These are phyloP conservation scores for Cheilinus undulatus DNA, from an alignment of 2,113 vertebrate genomes.

Conservation along the genomic window DNA sequence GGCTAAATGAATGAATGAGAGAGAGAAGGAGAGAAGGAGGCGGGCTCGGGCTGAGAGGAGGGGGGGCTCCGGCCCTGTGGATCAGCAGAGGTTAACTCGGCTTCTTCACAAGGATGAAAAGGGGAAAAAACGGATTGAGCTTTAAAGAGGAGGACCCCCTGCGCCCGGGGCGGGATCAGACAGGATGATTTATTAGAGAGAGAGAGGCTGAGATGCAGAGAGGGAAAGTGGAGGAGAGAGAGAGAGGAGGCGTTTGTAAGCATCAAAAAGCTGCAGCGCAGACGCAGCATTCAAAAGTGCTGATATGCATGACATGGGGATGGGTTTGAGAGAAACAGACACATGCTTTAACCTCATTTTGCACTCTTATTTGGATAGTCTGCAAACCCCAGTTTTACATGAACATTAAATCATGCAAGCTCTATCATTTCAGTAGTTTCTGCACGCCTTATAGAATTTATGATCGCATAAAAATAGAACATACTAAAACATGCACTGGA, in stretches of 20 bases:
- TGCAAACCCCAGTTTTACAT: not conserved
- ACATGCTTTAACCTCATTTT: not conserved
- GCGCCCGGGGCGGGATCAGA: slow-evolving; percentile 78
- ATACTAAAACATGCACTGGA: too few relatives aligned
- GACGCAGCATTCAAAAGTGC: slow-evolving; percentile 73
- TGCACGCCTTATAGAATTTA: not conserved
- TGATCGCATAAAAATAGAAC: not conserved
- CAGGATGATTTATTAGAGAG: slow-evolving; percentile 83
- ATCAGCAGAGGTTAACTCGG: slow-evolving; percentile 84
- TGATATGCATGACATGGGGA: slow-evolving; percentile 66
- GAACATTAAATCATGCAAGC: slow-evolving; percentile 3
- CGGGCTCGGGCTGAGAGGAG: slow-evolving; percentile 66
- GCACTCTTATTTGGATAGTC: not conserved
- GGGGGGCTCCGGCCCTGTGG: slow-evolving; percentile 69
- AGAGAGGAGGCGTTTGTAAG: slow-evolving; percentile 50
- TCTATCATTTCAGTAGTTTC: too few relatives aligned
- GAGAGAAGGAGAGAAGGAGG: slow-evolving; percentile 80
- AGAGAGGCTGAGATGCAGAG: slow-evolving; percentile 49
- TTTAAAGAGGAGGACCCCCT: slow-evolving; percentile 85
- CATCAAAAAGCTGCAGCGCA: slow-evolving; percentile 72
- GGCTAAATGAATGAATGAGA: slow-evolving; percentile 78
- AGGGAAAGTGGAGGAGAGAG: slow-evolving; percentile 36
- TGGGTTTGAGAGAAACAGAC: slow-evolving; percentile 27
- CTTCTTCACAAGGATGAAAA: slow-evolving; percentile 83
- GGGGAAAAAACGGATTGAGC: slow-evolving; percentile 79